These are phyloP conservation scores for Lepus europaeus DNA, from an alignment of 2,113 vertebrate genomes.

Conservation along the genomic window DNA sequence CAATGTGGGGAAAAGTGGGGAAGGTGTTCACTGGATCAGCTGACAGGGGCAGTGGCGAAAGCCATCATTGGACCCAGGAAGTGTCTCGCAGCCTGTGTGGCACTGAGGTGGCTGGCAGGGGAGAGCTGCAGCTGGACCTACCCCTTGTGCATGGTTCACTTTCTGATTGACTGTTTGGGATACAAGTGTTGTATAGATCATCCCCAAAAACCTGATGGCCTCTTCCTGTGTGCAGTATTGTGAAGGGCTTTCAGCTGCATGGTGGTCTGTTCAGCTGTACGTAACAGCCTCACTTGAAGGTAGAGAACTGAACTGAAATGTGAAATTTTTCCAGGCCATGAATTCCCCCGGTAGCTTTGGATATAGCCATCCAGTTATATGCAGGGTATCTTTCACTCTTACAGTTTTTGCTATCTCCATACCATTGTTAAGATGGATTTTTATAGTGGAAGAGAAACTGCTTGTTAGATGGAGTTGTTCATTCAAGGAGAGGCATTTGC, in stretches of 20 bases:
- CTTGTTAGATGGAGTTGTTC: not conserved
- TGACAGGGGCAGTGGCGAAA: not conserved
- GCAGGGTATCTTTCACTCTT: conserved; percentile 15
- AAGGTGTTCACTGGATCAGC: conserved; percentile 24
- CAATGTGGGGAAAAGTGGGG: not conserved
- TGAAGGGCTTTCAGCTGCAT: not conserved
- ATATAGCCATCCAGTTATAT: not conserved
- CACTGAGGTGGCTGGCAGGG: not conserved
- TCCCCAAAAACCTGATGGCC: not conserved
- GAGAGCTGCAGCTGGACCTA: not conserved
- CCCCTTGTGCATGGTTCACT: not conserved
- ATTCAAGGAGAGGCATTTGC: conserved; percentile 2
- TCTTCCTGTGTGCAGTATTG: not conserved
- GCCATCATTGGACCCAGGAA: not conserved
- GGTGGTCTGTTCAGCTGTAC: not conserved
- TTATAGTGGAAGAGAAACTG: not conserved
- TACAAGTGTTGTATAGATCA: not conserved
- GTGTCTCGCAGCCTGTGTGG: not conserved
- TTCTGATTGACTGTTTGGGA: conserved; percentile 11
- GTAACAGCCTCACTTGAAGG: not conserved
- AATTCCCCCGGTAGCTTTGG: not conserved
- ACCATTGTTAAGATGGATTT: conserved; percentile 29
- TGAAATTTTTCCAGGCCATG: not conserved
- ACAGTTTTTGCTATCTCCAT: not conserved
- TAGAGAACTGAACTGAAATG: conserved; percentile 21